A percentile compares a stretch with the other conserved stretches of the same genome.
Conservation (phyloP, 2,113 vertebrate genomes). For the Chlorodrepanis virens region DNA sequence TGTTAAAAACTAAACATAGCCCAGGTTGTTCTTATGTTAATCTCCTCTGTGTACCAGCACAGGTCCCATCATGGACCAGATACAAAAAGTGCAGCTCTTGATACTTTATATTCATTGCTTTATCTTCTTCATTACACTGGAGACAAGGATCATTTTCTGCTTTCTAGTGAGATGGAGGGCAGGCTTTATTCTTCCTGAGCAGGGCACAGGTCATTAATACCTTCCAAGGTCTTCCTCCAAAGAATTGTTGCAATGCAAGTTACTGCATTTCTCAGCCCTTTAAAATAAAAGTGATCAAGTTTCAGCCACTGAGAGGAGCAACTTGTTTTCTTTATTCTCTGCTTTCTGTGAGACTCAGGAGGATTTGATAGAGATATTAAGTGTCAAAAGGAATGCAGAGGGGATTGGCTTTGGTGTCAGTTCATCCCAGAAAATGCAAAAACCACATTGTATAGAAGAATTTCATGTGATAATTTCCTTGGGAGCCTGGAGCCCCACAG, state of each 20-base stretch:
- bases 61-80: background rate
- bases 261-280: background rate
- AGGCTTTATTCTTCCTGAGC: background rate
- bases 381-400: conserved; percentile 19
- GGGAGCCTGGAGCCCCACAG: background rate
- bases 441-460: background rate
- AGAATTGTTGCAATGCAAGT: background rate
- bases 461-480: conserved; percentile 28
- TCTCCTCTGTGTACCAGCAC: background rate
- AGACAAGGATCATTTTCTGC: background rate
- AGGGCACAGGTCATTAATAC: background rate
- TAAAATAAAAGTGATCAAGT: background rate
- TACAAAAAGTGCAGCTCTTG: background rate
- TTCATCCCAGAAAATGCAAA: background rate
- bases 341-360: background rate
- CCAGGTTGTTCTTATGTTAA: background rate
- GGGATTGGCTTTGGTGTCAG: conserved; percentile 12
- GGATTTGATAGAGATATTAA: conserved; percentile 21
- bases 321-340: background rate
- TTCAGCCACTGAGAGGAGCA: background rate
- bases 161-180: background rate
- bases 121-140: background rate
- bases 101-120: background rate
- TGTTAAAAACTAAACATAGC: background rate
- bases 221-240: background rate